Evolutionary conservation across 2,797 vertebrate genomes (phyloP).

Genomic region (Melanotaenia trifasciata): DNA sequence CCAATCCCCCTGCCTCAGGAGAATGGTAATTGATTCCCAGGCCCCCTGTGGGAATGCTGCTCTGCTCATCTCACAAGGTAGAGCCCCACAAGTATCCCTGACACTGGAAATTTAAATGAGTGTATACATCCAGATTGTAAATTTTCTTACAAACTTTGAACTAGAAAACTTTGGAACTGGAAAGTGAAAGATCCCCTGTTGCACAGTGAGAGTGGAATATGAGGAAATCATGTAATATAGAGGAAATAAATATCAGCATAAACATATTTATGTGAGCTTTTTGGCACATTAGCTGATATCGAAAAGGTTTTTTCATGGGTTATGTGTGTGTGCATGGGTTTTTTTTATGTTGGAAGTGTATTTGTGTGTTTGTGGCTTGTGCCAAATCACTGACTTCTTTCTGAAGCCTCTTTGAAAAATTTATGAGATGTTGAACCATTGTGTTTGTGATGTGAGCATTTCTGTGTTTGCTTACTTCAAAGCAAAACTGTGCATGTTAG

Average conservation of each 20-base stretch:
- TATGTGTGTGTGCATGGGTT: slow-evolving; percentile 7
- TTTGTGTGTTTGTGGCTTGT: slow-evolving; percentile 75
- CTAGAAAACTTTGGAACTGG: slow-evolving; percentile 86
- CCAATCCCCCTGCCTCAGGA: slow-evolving; percentile 90
- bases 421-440: slow-evolving; percentile 90
- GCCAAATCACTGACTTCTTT: slow-evolving; percentile 90
- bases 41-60: slow-evolving; percentile 89
- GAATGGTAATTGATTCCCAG: slow-evolving; percentile 95
- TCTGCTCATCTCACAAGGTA: slow-evolving; percentile 85
- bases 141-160: slow-evolving; percentile 91
- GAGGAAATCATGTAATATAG: slow-evolving; percentile 62
- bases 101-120: slow-evolving; percentile 85
- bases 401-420: slow-evolving; percentile 96
- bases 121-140: slow-evolving; percentile 85
- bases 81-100: slow-evolving; percentile 84
- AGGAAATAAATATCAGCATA: slow-evolving; percentile 23
- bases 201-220: slow-evolving; percentile 77
- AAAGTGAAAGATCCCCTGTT: slow-evolving; percentile 88
- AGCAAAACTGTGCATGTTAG: slow-evolving; percentile 67
- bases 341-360: slow-evolving; percentile 15
- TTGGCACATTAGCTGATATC: slow-evolving; percentile 19
- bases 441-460: slow-evolving; percentile 57
- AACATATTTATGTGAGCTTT: slow-evolving; percentile 9
- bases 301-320: slow-evolving; percentile 21
- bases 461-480: slow-evolving; percentile 66